phyloP scores from a whole-genome alignment of 1,140 invertebrate genomes.

The Rhynchophorus ferrugineus region DNA sequence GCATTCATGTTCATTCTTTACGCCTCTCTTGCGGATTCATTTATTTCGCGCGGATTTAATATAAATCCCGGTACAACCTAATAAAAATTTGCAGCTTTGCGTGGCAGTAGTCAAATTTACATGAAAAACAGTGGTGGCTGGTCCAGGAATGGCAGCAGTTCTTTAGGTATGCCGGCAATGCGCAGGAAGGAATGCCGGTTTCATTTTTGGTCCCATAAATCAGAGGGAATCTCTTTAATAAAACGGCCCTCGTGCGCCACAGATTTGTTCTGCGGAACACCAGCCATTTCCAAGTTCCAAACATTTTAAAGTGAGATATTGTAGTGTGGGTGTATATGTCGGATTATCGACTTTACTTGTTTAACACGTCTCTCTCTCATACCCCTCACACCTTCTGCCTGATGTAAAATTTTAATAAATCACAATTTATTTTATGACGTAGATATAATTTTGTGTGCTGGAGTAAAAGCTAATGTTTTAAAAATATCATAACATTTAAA shows the following conservation, averaged over 20 bases:
- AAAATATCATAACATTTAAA: too few relatives aligned
- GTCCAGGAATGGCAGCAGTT: constrained; percentile 21
- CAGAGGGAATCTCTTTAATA: constrained; percentile 35
- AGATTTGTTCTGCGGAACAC: constrained; percentile 28
- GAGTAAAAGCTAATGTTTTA: too few relatives aligned
- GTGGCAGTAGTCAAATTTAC: constrained; percentile 18
- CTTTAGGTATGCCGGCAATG: constrained; percentile 30
- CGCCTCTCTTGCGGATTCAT: constrained; percentile 1
- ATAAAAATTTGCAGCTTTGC: constrained; percentile 19
- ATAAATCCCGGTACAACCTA: constrained; percentile 20
- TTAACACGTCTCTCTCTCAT: neutral
- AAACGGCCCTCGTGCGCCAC: constrained; percentile 27
- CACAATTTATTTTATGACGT: too few relatives aligned
- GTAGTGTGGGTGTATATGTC: constrained; percentile 2
- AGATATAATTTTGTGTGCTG: too few relatives aligned
- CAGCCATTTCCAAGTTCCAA: constrained; percentile 27
- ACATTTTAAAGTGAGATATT: constrained; percentile 11
- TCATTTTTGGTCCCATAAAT: constrained; percentile 35
- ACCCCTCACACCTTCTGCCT: neutral
- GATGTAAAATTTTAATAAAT: constrained; percentile 3
- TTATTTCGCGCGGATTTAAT: constrained; percentile 12
- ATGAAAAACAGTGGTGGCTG: constrained; percentile 22
- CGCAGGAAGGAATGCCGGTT: constrained; percentile 30
- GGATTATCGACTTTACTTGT: neutral
- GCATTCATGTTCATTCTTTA: constrained; percentile 12